These are phyloP conservation scores for Sparus aurata DNA, from an alignment of 2,797 vertebrate genomes.

Conservation along the genomic window DNA sequence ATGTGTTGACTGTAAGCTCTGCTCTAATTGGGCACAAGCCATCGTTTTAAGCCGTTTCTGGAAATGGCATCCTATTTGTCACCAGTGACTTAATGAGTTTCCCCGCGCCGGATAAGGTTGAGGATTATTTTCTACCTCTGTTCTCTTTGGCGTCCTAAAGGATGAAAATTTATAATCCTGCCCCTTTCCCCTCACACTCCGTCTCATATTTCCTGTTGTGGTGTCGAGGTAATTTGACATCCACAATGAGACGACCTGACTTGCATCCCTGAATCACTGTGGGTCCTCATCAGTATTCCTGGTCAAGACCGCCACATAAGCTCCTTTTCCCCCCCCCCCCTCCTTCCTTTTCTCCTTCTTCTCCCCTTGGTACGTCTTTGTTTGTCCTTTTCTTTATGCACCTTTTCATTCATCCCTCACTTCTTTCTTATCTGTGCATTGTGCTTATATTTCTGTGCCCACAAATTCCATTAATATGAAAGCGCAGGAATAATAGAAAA, in stretches of 20 bases:
- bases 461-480: constrained; percentile 28
- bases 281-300: constrained; percentile 77
- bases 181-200: constrained; percentile 43
- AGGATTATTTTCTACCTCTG: constrained; percentile 76
- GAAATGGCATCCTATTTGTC: constrained; percentile 77
- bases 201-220: constrained; percentile 73
- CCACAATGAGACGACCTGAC: constrained; percentile 74
- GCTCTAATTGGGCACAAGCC: constrained; percentile 73
- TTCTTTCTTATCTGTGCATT: constrained; percentile 38
- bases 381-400: constrained; percentile 58
- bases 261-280: constrained; percentile 70
- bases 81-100: constrained; percentile 79
- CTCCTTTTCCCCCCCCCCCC: constrained; percentile 27
- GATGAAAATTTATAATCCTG: constrained; percentile 74
- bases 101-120: constrained; percentile 65
- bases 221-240: constrained; percentile 78
- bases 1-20: constrained; percentile 63
- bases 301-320: constrained; percentile 75
- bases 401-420: constrained; percentile 47
- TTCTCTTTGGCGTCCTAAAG: constrained; percentile 65
- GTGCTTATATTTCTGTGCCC: constrained; percentile 26
- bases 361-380: constrained; percentile 56
- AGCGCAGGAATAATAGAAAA: constrained; percentile 20
- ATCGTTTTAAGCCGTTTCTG: constrained; percentile 67
- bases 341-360: constrained; percentile 45